A percentile compares a stretch with the other conserved stretches of the same genome.
Conservation (phyloP, 2,888 invertebrate species). For the Cephus rjabovi region DNA sequence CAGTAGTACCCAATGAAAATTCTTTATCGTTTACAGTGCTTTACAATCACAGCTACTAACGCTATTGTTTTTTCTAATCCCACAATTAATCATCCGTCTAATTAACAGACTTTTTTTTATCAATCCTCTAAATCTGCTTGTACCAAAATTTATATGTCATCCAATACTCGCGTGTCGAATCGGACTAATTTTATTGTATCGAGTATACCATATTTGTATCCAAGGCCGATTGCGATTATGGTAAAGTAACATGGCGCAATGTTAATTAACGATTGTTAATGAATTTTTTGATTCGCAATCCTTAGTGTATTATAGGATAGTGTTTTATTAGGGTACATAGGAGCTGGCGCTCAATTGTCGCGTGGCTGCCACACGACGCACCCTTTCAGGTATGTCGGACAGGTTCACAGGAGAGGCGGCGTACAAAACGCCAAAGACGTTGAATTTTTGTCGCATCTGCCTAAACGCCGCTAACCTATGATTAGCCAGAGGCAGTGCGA, state of each 20-base stretch:
- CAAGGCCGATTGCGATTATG: no score
- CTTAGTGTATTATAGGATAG: background rate
- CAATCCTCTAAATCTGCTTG: background rate
- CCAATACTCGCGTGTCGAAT: background rate
- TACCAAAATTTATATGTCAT: background rate
- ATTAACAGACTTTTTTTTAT: background rate
- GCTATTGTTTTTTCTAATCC: background rate
- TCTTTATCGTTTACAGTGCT: background rate
- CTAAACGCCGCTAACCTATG: constrained; percentile 53
- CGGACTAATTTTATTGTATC: no score
- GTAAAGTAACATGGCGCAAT: background rate
- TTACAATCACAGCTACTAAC: background rate
- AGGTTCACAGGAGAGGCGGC: constrained; percentile 2
- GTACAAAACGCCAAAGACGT: constrained; percentile 29
- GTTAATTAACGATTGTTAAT: background rate
- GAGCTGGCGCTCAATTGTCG: constrained; percentile 35
- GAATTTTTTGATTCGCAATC: background rate
- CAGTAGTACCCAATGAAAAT: background rate
- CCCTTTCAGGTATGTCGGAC: background rate
- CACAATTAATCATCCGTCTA: background rate
- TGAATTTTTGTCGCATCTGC: constrained; percentile 57
- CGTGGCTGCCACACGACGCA: constrained; percentile 47
- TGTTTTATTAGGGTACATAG: constrained; percentile 19
- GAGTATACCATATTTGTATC: no score
- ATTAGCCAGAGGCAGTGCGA: constrained; percentile 32